A percentile compares a stretch with the other conserved stretches of the same genome.
Conservation (phyloP, 30 jellyfish, hydroid and myxozoan species). For the Aurelia aurita complex sp. Pacific region DNA sequence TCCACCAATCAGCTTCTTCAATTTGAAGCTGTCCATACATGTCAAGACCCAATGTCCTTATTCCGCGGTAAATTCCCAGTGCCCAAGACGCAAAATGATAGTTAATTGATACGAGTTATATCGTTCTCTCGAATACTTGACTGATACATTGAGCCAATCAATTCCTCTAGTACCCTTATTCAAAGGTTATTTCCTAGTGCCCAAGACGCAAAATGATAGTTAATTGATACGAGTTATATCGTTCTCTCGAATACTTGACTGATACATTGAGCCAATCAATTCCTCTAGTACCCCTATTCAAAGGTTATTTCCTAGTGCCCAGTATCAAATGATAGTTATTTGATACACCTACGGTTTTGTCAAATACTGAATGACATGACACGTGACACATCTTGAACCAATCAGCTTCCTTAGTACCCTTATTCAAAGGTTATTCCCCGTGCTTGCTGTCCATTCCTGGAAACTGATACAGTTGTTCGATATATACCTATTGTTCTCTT, state of each 20-base stretch:
- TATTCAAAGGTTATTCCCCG: neutral
- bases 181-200: conserved; percentile 3
- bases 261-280: neutral
- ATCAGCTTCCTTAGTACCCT: neutral
- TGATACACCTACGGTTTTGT: too few relatives aligned
- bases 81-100: neutral
- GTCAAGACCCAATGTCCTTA: neutral
- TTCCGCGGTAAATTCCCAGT: conserved; percentile 2
- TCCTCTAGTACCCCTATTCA: neutral
- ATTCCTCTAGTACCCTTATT: neutral
- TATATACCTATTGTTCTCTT: too few relatives aligned
- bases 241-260: neutral
- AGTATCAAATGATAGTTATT: too few relatives aligned
- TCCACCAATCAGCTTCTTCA: neutral
- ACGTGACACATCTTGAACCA: neutral
- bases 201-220: neutral
- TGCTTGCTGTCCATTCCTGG: too few relatives aligned
- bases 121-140: neutral
- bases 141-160: neutral
- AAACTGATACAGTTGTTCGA: too few relatives aligned
- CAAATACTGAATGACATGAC: too few relatives aligned
- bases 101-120: too few relatives aligned
- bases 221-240: too few relatives aligned
- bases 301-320: neutral
- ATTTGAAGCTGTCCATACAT: neutral